These are phyloP conservation scores for Callyntrura sp. DNA, from an alignment of 2,888 invertebrate genomes.

Conservation along the genomic window DNA sequence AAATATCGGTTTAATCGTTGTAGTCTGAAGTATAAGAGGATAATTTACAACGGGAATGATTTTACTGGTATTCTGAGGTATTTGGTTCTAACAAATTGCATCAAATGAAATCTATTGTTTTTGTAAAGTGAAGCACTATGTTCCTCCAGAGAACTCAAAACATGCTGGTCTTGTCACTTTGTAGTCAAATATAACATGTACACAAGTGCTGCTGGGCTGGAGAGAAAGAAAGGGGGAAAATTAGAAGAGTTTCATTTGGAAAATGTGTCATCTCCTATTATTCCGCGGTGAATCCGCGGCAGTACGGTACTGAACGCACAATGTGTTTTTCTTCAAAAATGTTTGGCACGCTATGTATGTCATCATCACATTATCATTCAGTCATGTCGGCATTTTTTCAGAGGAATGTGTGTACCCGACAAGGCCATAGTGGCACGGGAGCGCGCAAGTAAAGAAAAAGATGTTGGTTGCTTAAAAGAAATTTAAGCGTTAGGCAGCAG, in stretches of 20 bases:
- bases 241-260: background rate
- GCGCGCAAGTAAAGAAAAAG: background rate
- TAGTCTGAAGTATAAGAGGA: no score
- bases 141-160: no score
- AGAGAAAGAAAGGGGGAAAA: background rate
- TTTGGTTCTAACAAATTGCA: no score
- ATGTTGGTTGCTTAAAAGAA: background rate
- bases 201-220: background rate
- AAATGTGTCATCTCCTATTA: background rate
- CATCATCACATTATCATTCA: conserved; percentile 37
- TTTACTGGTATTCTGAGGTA: no score
- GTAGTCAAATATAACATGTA: no score
- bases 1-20: no score
- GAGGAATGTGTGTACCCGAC: conserved; percentile 13
- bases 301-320: background rate
- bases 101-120: no score
- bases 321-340: background rate
- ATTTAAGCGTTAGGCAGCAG: background rate
- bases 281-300: background rate
- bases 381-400: conserved; percentile 46
- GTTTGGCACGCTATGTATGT: conserved; percentile 11
- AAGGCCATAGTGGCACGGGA: conserved; percentile 1
- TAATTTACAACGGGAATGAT: no score
- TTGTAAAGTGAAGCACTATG: no score
- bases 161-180: no score